Percentiles rank a stretch among this genome's conserved stretches.
phyloP scores from a whole-genome alignment of 2,113 vertebrate species.

The Pipa parva region DNA sequence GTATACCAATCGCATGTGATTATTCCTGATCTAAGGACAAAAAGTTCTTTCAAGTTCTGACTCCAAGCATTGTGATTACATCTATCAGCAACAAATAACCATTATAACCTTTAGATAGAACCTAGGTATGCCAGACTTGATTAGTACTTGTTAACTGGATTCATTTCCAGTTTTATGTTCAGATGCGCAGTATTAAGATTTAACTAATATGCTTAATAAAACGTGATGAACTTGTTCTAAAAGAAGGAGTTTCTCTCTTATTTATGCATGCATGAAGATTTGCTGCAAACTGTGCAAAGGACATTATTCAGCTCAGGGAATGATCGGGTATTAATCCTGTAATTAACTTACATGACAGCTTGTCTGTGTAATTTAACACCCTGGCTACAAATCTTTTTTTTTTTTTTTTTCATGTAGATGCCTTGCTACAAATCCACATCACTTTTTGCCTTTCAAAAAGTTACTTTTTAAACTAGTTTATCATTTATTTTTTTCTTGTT shows the following conservation, averaged over 20 bases:
- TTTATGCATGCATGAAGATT: conserved; percentile 10
- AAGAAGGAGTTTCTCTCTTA: neutral
- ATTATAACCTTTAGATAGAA: neutral
- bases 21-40: no score
- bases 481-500: no score
- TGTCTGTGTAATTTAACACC: conserved; percentile 32
- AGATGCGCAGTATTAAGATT: neutral
- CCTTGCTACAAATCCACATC: neutral
- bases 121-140: neutral
- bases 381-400: neutral
- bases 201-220: no score
- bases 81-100: no score
- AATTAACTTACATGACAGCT: conserved; percentile 38
- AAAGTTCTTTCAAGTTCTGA: no score
- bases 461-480: no score
- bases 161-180: neutral
- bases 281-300: conserved; percentile 9
- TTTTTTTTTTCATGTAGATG: neutral
- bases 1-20: no score
- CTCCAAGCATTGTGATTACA: no score
- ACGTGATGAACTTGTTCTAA: neutral
- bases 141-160: neutral
- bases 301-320: conserved; percentile 24
- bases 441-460: neutral
- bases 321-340: conserved; percentile 33